phyloP scores from a whole-genome alignment of 92 coral and sea anemone genomes.

The Siderastrea siderea region DNA sequence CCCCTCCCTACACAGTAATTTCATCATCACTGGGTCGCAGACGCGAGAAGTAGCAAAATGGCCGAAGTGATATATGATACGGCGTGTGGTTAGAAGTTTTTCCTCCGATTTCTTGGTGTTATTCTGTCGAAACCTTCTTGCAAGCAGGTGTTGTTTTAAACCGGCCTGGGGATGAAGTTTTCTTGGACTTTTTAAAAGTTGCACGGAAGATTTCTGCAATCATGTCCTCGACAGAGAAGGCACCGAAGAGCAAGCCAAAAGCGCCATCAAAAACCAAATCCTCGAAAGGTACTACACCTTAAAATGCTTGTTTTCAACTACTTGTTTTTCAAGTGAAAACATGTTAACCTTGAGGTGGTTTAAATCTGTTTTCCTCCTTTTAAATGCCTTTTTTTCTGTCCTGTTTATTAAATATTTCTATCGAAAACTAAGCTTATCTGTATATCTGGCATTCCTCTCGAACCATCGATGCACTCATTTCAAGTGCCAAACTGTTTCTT shows the following conservation, averaged over 20 bases:
- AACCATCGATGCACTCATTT: neutral
- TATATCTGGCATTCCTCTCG: neutral
- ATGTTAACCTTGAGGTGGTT: neutral
- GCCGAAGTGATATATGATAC: constrained; percentile 22
- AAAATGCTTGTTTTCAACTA: neutral
- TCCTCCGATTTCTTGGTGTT: neutral
- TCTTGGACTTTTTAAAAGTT: neutral
- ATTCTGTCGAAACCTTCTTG: neutral
- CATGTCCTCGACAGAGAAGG: constrained; percentile 82
- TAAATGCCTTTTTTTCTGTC: neutral
- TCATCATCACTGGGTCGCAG: neutral
- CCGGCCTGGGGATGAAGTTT: constrained; percentile 8
- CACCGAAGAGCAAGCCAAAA: constrained; percentile 78
- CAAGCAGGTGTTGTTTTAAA: neutral
- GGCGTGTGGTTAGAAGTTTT: constrained; percentile 4
- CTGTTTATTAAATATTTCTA: neutral
- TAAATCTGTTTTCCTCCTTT: neutral
- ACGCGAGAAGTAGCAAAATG: constrained; percentile 25
- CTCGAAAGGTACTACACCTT: constrained; percentile 6
- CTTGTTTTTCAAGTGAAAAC: neutral
- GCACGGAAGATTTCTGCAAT: neutral
- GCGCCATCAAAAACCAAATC: constrained; percentile 61
- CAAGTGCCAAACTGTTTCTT: constrained; percentile 6
- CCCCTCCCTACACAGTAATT: constrained; percentile 30
- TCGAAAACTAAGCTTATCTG: neutral